phyloP scores from a whole-genome alignment of 2,888 invertebrate genomes.

The Coenonympha glycerion region DNA sequence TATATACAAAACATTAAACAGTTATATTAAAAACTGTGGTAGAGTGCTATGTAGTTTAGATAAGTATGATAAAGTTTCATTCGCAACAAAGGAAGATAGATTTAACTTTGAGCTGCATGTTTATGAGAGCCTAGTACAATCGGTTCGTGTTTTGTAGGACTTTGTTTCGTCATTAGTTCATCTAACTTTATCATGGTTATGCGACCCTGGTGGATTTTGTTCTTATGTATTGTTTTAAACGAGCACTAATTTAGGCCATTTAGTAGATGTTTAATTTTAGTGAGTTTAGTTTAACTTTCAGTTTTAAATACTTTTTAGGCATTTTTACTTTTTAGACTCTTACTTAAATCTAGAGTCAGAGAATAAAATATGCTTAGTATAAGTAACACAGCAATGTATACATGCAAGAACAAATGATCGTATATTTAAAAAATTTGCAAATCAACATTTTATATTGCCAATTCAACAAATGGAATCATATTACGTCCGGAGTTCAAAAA shows the following conservation, averaged over 20 bases:
- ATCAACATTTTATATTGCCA: neutral
- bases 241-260: neutral
- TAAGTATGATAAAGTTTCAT: constrained; percentile 2
- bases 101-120: constrained; percentile 9
- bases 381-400: too few relatives aligned
- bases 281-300: too few relatives aligned
- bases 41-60: constrained; percentile 1
- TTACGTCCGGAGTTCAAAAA: constrained; percentile 3
- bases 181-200: neutral
- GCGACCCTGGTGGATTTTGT: constrained; percentile 9
- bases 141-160: neutral
- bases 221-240: neutral
- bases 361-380: too few relatives aligned
- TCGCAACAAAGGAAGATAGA: constrained; percentile 5
- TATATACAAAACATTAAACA: too few relatives aligned
- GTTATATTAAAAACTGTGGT: neutral
- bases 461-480: neutral
- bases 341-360: too few relatives aligned
- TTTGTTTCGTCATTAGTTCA: neutral
- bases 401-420: too few relatives aligned
- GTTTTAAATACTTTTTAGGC: too few relatives aligned
- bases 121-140: constrained; percentile 5
- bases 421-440: neutral
- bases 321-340: too few relatives aligned
- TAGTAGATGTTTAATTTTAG: too few relatives aligned